A percentile compares a stretch with the other conserved stretches of the same genome.
Evolutionary conservation across 2,888 invertebrate genomes (phyloP).

Genomic region (Teinopalpus imperialis): DNA sequence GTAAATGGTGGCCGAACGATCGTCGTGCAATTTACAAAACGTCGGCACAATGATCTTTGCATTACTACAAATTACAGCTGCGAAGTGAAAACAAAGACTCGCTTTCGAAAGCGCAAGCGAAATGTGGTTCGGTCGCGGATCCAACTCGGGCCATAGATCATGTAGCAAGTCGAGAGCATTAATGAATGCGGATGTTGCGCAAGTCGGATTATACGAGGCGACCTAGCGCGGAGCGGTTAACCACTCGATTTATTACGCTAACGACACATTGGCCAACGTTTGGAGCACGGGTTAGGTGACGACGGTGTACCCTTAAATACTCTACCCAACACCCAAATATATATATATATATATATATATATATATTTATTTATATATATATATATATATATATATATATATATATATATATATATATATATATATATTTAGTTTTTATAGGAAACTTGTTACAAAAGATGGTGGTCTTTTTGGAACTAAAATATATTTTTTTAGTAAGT

Average conservation of each 20-base stretch:
- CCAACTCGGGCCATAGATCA: conserved; percentile 27
- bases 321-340: neutral
- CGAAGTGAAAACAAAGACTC: conserved; percentile 75
- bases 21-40: no score
- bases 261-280: conserved; percentile 30
- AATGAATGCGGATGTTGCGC: conserved; percentile 61
- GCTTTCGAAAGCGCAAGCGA: conserved; percentile 72
- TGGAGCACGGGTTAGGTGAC: conserved; percentile 25
- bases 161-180: conserved; percentile 38
- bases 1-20: no score
- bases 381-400: no score
- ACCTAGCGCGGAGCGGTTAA: conserved; percentile 26
- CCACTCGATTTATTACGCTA: conserved; percentile 30
- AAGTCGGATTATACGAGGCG: conserved; percentile 33
- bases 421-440: no score
- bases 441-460: no score
- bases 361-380: no score
- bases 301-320: conserved; percentile 15
- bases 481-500: no score
- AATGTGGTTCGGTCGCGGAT: conserved; percentile 47
- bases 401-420: no score
- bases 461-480: no score
- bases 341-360: no score
- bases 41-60: conserved; percentile 44
- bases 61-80: conserved; percentile 66